Evolutionary conservation across 2,113 vertebrate species (phyloP).

Genomic region (Diglossa brunneiventris): DNA sequence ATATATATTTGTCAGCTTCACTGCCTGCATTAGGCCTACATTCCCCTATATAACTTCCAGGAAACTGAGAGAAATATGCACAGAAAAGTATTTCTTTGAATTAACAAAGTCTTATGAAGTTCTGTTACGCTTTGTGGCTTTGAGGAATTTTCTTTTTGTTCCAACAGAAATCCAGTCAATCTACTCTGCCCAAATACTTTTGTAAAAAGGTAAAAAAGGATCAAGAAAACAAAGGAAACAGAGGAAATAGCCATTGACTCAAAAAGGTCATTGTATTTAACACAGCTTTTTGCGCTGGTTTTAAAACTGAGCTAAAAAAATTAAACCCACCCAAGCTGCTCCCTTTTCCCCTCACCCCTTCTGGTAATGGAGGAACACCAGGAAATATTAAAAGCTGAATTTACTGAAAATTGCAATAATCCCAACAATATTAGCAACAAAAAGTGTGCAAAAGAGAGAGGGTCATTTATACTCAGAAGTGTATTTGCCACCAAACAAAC

Average conservation of each 20-base stretch:
- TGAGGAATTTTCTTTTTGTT: neutral
- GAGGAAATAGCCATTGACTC: neutral
- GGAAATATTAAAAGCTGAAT: neutral
- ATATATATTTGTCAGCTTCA: neutral
- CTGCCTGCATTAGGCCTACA: neutral
- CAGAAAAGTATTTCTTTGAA: neutral
- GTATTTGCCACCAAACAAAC: fast-evolving
- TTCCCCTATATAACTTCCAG: neutral
- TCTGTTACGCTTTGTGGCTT: neutral
- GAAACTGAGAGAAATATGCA: neutral
- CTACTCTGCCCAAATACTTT: neutral
- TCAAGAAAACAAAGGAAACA: neutral
- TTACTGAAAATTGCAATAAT: neutral
- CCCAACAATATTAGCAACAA: neutral
- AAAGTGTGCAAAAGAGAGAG: neutral
- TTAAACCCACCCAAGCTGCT: neutral
- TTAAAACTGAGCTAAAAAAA: neutral
- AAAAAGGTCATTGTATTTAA: neutral
- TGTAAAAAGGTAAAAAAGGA: neutral
- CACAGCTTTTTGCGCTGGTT: neutral
- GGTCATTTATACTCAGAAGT: neutral
- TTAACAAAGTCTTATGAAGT: neutral
- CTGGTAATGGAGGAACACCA: fast-evolving
- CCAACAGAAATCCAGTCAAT: neutral
- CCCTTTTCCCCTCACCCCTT: neutral